Evolutionary conservation across 1,140 invertebrate genomes (phyloP), one percentile per base, ranked within the genome.

Genomic region (Ceratosolen fusciceps): DNA sequence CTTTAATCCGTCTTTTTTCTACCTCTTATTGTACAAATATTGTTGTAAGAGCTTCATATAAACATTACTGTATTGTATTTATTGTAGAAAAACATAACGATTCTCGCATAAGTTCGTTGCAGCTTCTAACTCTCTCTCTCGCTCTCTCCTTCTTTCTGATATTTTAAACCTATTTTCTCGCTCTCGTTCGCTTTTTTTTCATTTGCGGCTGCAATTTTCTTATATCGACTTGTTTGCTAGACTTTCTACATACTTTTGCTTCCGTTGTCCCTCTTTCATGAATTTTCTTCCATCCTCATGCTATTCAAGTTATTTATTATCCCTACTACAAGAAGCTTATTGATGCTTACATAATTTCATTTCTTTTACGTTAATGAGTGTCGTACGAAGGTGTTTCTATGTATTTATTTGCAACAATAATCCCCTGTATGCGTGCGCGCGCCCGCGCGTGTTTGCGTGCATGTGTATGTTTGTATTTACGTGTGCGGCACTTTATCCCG

Each of bases 41-140:
- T 89, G 87, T 89, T 90, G 87, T 86, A 89, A 88, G 88, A 84
- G 83, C 83, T 89, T 86, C 88, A 88, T 89, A 90, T 87, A 90
- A 89, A 90, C 87, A 85, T 89, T 89, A 90, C 86, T 89, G 88
- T 71, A 75, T 80, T 71, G 73, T 71, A 75, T 75, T 80, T 21
- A 62, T 71, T 39, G 54, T 90, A 90, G 87, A 89, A 90, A 85
- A 90, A 90, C 89, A 89, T 88, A 90, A 89, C 87, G 87, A 90
- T 87, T 90, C 84, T 83, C 68, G 54, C 67, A 34, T 72, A 84
- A 83, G 82, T 87, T 85, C 82, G 71, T 84, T 77, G 34, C 73
- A 34, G 52, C 78, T 77, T 29, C 19, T 24, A 43, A 29, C 14
- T 77, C 39, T 81, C 47, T 52, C 31, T 34, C 37, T 26, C 54